Evolutionary conservation across 2,888 invertebrate species (phyloP).

Genomic region (Euplagia quadripunctaria): DNA sequence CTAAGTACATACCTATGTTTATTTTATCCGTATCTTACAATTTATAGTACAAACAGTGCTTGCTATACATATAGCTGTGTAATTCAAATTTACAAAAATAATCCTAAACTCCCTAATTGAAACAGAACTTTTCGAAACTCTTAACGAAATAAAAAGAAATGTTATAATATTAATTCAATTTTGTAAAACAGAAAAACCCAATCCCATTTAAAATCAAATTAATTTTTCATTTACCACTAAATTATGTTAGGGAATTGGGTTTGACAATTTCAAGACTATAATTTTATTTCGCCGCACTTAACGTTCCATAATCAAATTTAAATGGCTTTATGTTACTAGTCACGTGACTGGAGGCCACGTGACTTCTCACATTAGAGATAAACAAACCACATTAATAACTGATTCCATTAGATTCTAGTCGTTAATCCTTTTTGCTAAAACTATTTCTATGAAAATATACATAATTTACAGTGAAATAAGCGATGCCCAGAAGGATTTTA

Average conservation of each 20-base stretch:
- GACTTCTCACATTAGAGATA: slow-evolving; percentile 74
- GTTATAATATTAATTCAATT: slow-evolving; percentile 33
- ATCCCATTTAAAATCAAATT: slow-evolving; percentile 42
- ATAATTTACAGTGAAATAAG: slow-evolving; percentile 73
- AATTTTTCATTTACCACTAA: slow-evolving; percentile 51
- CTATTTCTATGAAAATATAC: slow-evolving; percentile 75
- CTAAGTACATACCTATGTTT: too few relatives aligned
- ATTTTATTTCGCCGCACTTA: slow-evolving; percentile 47
- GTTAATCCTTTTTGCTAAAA: slow-evolving; percentile 68
- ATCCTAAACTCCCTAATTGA: neutral
- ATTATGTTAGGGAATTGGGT: slow-evolving; percentile 42
- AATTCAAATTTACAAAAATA: neutral
- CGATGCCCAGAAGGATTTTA: slow-evolving; percentile 80
- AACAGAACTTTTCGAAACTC: slow-evolving; percentile 8
- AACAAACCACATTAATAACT: slow-evolving; percentile 75
- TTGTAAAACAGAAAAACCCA: slow-evolving; percentile 30
- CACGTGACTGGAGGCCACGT: slow-evolving; percentile 71
- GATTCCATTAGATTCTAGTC: slow-evolving; percentile 76
- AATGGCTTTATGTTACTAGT: slow-evolving; percentile 57
- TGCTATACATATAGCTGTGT: neutral
- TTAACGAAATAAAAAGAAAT: slow-evolving; percentile 29
- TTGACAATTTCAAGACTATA: slow-evolving; percentile 41
- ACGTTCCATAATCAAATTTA: slow-evolving; percentile 72
- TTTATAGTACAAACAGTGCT: too few relatives aligned
- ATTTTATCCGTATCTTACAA: too few relatives aligned